Evolutionary conservation across 2,888 invertebrate genomes (phyloP).

Genomic region (Argyresthia albistria): DNA sequence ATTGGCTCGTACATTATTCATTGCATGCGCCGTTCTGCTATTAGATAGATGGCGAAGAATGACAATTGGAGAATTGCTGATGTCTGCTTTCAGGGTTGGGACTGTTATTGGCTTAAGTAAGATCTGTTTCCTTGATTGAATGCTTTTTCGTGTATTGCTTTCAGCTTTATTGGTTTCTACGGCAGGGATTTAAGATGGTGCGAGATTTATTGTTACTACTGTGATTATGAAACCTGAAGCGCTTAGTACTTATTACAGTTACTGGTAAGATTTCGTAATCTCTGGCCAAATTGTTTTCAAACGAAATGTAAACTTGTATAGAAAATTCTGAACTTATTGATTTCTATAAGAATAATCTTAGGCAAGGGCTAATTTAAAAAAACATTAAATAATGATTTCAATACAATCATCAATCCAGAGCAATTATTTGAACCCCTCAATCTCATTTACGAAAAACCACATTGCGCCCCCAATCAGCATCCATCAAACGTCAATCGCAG

Average conservation of each 20-base stretch:
- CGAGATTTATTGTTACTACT: not conserved
- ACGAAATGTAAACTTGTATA: too few relatives aligned
- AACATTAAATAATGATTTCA: too few relatives aligned
- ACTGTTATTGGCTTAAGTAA: conserved; percentile 2
- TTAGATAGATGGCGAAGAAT: conserved; percentile 4
- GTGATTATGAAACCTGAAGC: too few relatives aligned
- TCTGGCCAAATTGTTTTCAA: too few relatives aligned
- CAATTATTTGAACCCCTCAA: not conserved
- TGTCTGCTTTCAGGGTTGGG: conserved; percentile 2
- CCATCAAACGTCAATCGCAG: conserved; percentile 56
- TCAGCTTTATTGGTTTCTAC: not conserved
- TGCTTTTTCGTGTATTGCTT: not conserved
- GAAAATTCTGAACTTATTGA: too few relatives aligned
- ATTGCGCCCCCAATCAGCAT: conserved; percentile 32
- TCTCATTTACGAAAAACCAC: conserved; percentile 14
- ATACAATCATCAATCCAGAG: not conserved
- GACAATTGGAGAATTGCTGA: conserved; percentile 4
- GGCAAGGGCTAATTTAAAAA: too few relatives aligned
- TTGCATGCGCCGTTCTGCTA: conserved; percentile 24
- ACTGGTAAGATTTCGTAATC: too few relatives aligned
- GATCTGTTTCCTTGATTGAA: conserved; percentile 4
- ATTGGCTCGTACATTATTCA: conserved; percentile 48
- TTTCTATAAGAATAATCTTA: too few relatives aligned
- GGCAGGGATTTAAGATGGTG: not conserved
- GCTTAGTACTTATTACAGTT: too few relatives aligned